phyloP scores from a whole-genome alignment of 2,113 vertebrate species.

The Marmota flaviventris region DNA sequence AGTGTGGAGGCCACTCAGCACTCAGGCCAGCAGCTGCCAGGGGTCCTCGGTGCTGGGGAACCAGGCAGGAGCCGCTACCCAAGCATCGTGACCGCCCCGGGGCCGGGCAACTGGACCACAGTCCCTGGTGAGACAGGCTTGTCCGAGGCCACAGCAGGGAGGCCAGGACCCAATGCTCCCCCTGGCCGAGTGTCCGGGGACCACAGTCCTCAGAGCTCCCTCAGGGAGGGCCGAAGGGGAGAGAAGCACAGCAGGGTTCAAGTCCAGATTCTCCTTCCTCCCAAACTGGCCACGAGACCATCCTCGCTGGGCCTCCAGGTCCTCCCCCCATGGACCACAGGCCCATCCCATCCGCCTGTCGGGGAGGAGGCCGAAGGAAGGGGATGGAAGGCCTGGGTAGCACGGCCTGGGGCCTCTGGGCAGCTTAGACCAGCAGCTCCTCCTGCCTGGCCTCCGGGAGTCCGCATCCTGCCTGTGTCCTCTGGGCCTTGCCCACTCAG shows the following conservation, averaged over 20 bases:
- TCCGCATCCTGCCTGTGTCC: neutral
- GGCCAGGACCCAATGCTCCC: neutral
- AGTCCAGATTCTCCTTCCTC: neutral
- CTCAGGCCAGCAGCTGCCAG: neutral
- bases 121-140: neutral
- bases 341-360: neutral
- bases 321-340: neutral
- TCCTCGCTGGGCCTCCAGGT: neutral
- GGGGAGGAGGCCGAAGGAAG: neutral
- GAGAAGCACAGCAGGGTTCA: neutral
- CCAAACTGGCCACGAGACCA: neutral
- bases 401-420: neutral
- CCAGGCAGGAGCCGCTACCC: neutral
- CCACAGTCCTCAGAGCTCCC: neutral
- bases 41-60: conserved; percentile 26
- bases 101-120: neutral
- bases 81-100: neutral
- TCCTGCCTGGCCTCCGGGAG: neutral
- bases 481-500: neutral
- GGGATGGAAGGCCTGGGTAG: neutral
- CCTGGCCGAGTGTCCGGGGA: neutral
- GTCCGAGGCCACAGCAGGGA: neutral
- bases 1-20: neutral
- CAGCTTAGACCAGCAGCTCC: neutral
- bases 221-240: fast-evolving